A percentile compares a stretch with the other conserved stretches of the same genome.
These are phyloP conservation scores for Myanophis thanlyinensis DNA, from an alignment of 2,113 vertebrate genomes.

Conservation along the genomic window DNA sequence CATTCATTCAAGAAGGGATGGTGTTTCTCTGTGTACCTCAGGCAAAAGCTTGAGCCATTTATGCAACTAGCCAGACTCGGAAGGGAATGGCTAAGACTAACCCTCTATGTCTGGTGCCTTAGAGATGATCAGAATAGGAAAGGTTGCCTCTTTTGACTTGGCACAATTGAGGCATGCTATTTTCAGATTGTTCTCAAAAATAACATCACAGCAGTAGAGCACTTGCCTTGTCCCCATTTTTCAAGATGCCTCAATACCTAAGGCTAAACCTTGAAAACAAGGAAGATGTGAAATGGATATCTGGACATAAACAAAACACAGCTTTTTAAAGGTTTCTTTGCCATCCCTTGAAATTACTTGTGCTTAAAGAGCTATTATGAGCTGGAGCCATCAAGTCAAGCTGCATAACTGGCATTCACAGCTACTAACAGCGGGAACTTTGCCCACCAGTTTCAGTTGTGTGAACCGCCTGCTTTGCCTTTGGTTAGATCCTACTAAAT, in stretches of 20 bases:
- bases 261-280: background rate
- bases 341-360: background rate
- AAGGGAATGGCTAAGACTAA: background rate
- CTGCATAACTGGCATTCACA: background rate
- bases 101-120: background rate
- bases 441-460: background rate
- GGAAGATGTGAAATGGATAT: background rate
- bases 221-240: background rate
- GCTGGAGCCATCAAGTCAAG: background rate
- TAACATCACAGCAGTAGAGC: background rate
- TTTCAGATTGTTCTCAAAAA: background rate
- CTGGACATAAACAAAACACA: background rate
- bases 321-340: background rate
- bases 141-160: background rate
- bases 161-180: background rate
- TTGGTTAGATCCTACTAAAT: slow-evolving; percentile 7
- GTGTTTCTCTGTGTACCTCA: background rate
- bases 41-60: background rate
- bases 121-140: background rate
- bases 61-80: background rate
- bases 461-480: background rate
- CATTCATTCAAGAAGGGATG: background rate
- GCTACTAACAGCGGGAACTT: background rate
- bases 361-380: background rate
- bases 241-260: background rate